These are phyloP conservation scores for Philhelius pedissequus DNA, from an alignment of 2,888 invertebrate genomes.

Conservation along the genomic window DNA sequence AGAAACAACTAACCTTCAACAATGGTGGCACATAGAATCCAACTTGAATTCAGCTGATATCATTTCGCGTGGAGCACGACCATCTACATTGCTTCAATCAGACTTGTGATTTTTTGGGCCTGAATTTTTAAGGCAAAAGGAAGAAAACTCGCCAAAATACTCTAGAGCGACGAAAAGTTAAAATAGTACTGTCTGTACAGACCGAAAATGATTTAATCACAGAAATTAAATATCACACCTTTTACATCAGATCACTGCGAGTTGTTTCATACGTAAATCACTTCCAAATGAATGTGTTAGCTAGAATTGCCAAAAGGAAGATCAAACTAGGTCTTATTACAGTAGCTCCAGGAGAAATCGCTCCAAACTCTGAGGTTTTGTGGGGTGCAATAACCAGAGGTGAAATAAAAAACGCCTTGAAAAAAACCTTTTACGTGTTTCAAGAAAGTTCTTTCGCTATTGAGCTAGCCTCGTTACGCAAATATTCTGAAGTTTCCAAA, in stretches of 20 bases:
- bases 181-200: too few relatives aligned
- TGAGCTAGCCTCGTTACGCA: too few relatives aligned
- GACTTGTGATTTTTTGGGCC: neutral
- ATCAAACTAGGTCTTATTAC: neutral
- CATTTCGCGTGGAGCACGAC: neutral
- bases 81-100: too few relatives aligned
- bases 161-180: too few relatives aligned
- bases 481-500: neutral
- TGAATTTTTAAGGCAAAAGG: neutral
- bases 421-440: neutral
- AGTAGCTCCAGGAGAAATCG: neutral
- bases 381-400: neutral
- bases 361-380: neutral
- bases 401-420: neutral
- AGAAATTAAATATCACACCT: too few relatives aligned
- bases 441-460: neutral
- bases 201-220: too few relatives aligned
- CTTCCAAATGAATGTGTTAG: neutral
- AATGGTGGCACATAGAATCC: conserved; percentile 6
- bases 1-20: conserved; percentile 5
- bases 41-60: neutral
- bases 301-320: neutral
- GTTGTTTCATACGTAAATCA: neutral
- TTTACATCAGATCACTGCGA: too few relatives aligned
- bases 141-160: too few relatives aligned